Base-by-base conservation (phyloP, 2,797 vertebrate species). In the Tokudaia muenninki region DNA sequence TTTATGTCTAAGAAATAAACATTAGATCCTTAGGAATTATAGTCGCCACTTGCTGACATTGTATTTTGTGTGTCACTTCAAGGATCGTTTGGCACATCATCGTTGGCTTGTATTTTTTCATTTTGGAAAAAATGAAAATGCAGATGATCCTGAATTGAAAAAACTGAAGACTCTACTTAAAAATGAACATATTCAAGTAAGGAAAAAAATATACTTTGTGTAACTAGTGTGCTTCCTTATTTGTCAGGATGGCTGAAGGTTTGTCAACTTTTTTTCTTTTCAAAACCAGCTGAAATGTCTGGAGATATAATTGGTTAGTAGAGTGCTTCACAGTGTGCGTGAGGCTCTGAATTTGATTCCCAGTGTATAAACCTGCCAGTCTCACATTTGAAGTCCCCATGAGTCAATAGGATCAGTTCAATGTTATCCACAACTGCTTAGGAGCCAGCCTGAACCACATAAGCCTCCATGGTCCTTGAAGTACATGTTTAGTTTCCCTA, bases 61-160 rank as follows among this genome's bases (percentile, higher is more conserved):
- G 29, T 24, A 79, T 91, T 91, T 78, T 95, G 24, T 50, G 31
- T 44, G 24, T 88, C 78, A 2, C 0, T 93, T 97, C 84, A 98
- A 99, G 99, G 98, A 98, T 6, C 99, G 98, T 37, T 98, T 99
- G 97, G 99, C 99, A 88, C 99, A 98, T 96, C 99, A 99, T 97
- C 99, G 99, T 21, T 99, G 99, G 99, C 98, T 99, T 92, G 93
- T 99, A 90, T 99, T 99, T 98, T 99, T 99, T 97, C 98, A 99
- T 0, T 99, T 99, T 98, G 99, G 99, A 47, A 97, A 98, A 44
- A 98, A 92, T 75, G 98, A 98, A 95, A 98, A 98, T 94, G 92
- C 98, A 44, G 96, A 98, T 82, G 97, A 98, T 94, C 98, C 99
- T 17, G 99, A 99, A 95, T 99, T 99, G 97, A 99, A 99, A 98